Evolutionary conservation across 2,797 vertebrate species (phyloP), one percentile per base, ranked within the genome.

Genomic region (Phaenicophaeus curvirostris): DNA sequence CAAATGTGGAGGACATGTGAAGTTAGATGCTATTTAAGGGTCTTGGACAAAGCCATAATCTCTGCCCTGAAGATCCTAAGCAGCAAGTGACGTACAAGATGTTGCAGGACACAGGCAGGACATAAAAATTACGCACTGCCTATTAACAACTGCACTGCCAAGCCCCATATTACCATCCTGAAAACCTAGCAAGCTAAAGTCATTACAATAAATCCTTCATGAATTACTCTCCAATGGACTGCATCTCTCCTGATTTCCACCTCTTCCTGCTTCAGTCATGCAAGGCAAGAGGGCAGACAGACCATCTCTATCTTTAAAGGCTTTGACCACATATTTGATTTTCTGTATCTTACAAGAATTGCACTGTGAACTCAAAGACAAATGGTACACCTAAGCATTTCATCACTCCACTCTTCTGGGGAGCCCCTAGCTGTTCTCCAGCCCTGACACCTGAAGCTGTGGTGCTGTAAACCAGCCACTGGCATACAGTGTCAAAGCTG

Each of bases 1-100:
- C 39, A 20, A 86, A 42, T 1, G 2, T 58, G 0, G 23, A 48
- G 54, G 24, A 31, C 2, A 1, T 6, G 11, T 5, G 3, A n/a
- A 71, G 13, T 10, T 15, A 2, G 21, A 37, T 48, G 50, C 14
- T 53, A 7, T 54, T 92, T 42, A 20, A 80, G 48, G 62, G 37
- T 55, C 72, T 44, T 11, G 24, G 58, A 44, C 58, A 69, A 46
- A 87, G 15, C 30, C 54, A 19, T 7, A 4, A 58, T 54, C 65
- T 67, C 50, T 86, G 46, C 62, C 54, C 46, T 39, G 21, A 61
- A 65, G 75, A 57, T 9, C 37, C 23, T 16, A 21, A 61, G 67
- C 3, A 41, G 15, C 27, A 50, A 87, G 39, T 3, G 61, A 87
- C 8, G 14, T 14, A 72, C 21, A 23, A 50, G 31, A 20, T 3